Percentiles rank a stretch among this genome's conserved stretches.
These are phyloP conservation scores for Strongylocentrotus purpuratus DNA, from an alignment of 35 echinoderm and acorn worm species.

Conservation along the genomic window DNA sequence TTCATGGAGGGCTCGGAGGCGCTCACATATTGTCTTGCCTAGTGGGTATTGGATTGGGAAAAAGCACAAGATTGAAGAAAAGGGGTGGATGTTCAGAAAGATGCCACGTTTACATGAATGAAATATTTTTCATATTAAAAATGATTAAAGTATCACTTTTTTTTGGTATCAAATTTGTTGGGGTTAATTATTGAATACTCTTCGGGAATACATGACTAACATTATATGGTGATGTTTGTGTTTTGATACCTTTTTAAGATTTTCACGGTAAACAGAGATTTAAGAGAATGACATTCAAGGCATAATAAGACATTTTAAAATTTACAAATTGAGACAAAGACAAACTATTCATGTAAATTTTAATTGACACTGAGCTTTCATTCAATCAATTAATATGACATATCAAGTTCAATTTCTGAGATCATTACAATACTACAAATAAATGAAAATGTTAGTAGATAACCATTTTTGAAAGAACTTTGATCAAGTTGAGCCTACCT, in stretches of 20 bases:
- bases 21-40: constrained; percentile 43
- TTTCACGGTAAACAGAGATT: too few relatives aligned
- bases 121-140: neutral
- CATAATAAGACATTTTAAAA: neutral
- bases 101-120: neutral
- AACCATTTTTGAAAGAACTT: neutral
- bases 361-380: too few relatives aligned
- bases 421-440: neutral
- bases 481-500: neutral
- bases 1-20: constrained; percentile 15
- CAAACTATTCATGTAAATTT: too few relatives aligned
- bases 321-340: neutral
- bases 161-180: neutral
- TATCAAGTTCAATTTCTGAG: neutral
- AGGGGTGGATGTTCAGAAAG: neutral
- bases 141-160: neutral
- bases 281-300: neutral
- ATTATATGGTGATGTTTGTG: too few relatives aligned
- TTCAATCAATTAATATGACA: too few relatives aligned
- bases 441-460: neutral
- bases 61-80: too few relatives aligned
- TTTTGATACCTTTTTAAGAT: too few relatives aligned
- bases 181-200: too few relatives aligned
- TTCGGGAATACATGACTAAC: too few relatives aligned
- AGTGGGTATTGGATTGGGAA: neutral